phyloP scores from a whole-genome alignment of 2,113 vertebrate genomes.

The Panthera leo region DNA sequence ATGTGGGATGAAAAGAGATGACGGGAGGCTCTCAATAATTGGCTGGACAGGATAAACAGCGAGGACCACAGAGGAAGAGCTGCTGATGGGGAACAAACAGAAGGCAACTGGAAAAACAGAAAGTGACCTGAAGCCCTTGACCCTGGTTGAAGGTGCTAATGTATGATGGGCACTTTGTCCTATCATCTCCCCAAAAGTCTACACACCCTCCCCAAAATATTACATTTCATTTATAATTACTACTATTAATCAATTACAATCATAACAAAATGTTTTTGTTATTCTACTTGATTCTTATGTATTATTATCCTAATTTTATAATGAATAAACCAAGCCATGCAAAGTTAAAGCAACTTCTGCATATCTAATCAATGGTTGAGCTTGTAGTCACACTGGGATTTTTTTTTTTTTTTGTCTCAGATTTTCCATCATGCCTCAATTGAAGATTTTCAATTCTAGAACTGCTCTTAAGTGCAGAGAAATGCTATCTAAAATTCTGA shows the following conservation, averaged over 20 bases:
- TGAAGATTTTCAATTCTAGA: neutral
- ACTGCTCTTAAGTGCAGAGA: neutral
- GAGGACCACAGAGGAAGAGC: neutral
- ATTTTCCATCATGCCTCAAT: neutral
- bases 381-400: neutral
- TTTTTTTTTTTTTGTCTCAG: neutral
- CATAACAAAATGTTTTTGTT: neutral
- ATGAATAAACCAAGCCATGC: neutral
- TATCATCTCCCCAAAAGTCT: neutral
- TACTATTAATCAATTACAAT: neutral
- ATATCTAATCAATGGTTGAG: neutral
- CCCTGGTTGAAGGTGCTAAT: neutral
- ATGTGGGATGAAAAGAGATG: neutral
- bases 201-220: neutral
- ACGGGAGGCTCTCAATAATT: neutral
- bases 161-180: neutral
- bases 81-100: neutral
- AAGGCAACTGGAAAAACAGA: neutral
- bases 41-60: neutral
- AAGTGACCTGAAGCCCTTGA: neutral
- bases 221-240: neutral
- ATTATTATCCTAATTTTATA: neutral
- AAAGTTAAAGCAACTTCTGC: slow-evolving; percentile 6
- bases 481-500: neutral
- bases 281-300: neutral